These are phyloP conservation scores for Aphis craccivora DNA, from an alignment of 1,140 invertebrate genomes.

Conservation along the genomic window DNA sequence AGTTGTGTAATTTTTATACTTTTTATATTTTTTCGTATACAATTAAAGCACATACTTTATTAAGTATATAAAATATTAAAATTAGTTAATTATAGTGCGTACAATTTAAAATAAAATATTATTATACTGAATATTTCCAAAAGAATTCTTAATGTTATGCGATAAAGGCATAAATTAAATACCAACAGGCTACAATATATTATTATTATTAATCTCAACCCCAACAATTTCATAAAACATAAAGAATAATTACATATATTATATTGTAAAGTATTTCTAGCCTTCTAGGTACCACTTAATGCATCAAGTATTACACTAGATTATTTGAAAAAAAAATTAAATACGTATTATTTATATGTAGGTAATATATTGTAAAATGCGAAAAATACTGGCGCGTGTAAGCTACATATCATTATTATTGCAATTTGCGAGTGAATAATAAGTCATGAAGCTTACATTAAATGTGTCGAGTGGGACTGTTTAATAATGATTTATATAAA, in stretches of 20 bases:
- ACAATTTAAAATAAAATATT: neutral
- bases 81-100: neutral
- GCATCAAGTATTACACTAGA: neutral
- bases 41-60: no score
- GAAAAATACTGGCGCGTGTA: neutral
- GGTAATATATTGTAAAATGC: neutral
- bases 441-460: neutral
- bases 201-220: neutral
- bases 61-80: no score
- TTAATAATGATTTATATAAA: conserved; percentile 21
- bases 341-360: neutral
- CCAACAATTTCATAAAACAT: neutral
- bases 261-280: neutral
- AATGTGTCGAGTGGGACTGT: neutral
- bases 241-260: neutral
- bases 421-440: neutral
- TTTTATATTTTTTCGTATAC: no score
- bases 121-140: neutral
- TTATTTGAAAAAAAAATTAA: no score
- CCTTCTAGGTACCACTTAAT: neutral
- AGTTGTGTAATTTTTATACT: neutral
- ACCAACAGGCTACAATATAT: no score
- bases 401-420: neutral
- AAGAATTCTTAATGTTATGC: neutral
- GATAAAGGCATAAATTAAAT: neutral